Evolutionary conservation across 2,888 invertebrate genomes (phyloP), one percentile per base, ranked within the genome.

Genomic region (Chaitophorus viminalis): DNA sequence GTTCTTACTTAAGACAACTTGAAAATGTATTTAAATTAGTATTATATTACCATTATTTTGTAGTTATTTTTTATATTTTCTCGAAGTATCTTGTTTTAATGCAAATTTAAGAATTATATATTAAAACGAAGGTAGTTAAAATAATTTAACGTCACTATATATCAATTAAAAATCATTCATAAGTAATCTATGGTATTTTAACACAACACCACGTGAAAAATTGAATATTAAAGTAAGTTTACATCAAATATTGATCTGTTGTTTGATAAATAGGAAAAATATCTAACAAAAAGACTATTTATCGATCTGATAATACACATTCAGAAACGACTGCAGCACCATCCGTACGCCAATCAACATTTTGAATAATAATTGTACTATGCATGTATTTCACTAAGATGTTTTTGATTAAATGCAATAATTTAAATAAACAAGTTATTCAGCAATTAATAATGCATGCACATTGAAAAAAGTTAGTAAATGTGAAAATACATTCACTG

Each of bases 21-120:
- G 46, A 46, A 46, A 46, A 46, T 14, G 14, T 14, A 36, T 6
- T 6, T n/a, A n/a, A 36, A 36, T 36, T 36, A 36, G 9, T 52
- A 70, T 29, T 70, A 82, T 72, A 82, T 82, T 54, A 82, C 72
- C 82, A 82, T 82, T 33, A 60, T 83, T 60, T 75, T 39, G 33
- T 0, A 83, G 65, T 74, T 25, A 60, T 74, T 82, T 72, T 72
- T 74, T 17, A 74, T 74, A 46, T 46, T 33, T 60, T 74, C 72
- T 82, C 11, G 74, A 36, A 82, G 46, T 46, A 75, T 82, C 72
- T 82, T 54, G 74, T 74, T 60, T 9, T 54, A 82, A 74, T 74
- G n/a, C 14, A 36, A 74, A 60, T 82, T 72, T 70, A n/a, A 54
- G 25, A 70, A 54, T 72, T 54, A n/a, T 36, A 46, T 70, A 46